Evolutionary conservation across 2,888 invertebrate genomes (phyloP).

Genomic region (Drosophila robusta): DNA sequence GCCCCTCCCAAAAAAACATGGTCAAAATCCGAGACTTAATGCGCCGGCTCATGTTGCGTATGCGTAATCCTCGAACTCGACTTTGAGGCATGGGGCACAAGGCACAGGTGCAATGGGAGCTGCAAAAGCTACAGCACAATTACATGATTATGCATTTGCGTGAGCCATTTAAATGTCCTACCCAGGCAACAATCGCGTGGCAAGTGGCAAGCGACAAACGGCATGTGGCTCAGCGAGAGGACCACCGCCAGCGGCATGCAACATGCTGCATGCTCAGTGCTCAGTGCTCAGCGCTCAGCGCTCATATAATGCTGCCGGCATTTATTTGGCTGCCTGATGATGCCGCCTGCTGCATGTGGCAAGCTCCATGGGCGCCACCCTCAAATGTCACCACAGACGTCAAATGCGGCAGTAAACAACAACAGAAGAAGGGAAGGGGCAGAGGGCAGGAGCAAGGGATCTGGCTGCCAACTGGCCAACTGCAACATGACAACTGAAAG

Average conservation of each 20-base stretch:
- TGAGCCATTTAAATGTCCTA: constrained; percentile 56
- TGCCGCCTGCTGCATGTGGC: constrained; percentile 5
- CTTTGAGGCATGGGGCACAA: background rate
- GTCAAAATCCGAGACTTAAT: constrained; percentile 39
- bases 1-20: background rate
- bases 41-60: constrained; percentile 50
- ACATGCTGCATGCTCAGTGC: background rate
- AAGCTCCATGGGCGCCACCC: constrained; percentile 62
- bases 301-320: constrained; percentile 47
- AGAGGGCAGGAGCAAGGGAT: constrained; percentile 7
- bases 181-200: constrained; percentile 44
- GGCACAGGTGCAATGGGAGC: constrained; percentile 44
- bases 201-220: constrained; percentile 24
- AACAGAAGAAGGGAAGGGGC: constrained; percentile 21
- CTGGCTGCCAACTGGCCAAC: constrained; percentile 31
- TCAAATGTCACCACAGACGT: constrained; percentile 70
- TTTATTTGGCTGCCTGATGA: constrained; percentile 60
- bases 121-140: constrained; percentile 48
- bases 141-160: constrained; percentile 73
- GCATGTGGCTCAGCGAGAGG: constrained; percentile 9
- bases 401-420: constrained; percentile 62
- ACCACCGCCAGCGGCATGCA: background rate
- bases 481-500: constrained; percentile 59
- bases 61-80: constrained; percentile 48
- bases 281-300: constrained; percentile 8